Evolutionary conservation across 2,797 vertebrate species (phyloP).

Genomic region (Odontamblyopus rebecca): DNA sequence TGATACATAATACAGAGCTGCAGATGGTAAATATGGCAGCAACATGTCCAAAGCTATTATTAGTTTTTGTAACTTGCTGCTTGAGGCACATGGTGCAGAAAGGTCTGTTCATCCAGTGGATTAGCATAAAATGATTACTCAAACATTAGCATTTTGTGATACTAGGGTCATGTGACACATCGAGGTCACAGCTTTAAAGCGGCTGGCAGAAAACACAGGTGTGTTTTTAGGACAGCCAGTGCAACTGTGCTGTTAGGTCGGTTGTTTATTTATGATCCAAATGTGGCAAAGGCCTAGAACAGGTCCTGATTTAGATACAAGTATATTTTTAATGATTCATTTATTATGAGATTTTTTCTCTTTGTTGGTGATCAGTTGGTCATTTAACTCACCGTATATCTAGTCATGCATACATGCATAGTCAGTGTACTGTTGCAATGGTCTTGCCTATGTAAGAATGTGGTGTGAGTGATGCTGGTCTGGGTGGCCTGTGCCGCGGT

Average conservation of each 20-base stretch:
- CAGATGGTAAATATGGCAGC: conserved; percentile 4
- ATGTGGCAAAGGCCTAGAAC: not conserved
- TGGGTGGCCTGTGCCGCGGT: no score
- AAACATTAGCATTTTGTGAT: not conserved
- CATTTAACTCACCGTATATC: not conserved
- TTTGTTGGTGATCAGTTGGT: not conserved
- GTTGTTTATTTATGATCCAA: not conserved
- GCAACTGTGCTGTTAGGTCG: not conserved
- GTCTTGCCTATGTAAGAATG: not conserved
- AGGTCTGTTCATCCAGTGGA: not conserved
- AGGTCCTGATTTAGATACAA: not conserved
- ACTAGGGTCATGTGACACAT: conserved; percentile 5
- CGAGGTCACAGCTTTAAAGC: not conserved
- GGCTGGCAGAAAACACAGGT: not conserved
- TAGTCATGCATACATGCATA: not conserved
- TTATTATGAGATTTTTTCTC: no score
- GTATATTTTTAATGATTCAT: no score
- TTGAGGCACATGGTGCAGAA: not conserved
- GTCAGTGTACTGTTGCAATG: not conserved
- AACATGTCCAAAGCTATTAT: not conserved
- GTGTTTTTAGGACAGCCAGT: not conserved
- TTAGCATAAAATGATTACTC: conserved; percentile 4
- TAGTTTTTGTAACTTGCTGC: not conserved
- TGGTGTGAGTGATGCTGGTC: no score
- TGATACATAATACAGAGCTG: not conserved